phyloP scores from a whole-genome alignment of 2,113 vertebrate species.

The Dolichotis patagonum region DNA sequence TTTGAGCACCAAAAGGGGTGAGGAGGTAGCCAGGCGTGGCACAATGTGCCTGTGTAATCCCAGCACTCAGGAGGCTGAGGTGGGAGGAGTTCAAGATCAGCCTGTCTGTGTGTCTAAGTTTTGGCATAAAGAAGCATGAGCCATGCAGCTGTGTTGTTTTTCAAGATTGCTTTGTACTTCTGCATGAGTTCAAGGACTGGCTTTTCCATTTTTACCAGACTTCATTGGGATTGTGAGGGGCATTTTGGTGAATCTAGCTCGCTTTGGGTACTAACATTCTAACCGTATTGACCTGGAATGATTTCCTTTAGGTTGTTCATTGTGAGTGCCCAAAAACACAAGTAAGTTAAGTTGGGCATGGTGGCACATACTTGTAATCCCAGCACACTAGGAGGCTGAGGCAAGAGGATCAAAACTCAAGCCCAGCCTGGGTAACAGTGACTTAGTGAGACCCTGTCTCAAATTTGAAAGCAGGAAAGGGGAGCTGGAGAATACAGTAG shows the following conservation, averaged over 20 bases:
- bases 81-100: background rate
- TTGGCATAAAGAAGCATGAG: background rate
- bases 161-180: background rate
- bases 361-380: background rate
- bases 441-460: background rate
- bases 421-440: background rate
- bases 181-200: background rate
- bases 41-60: background rate
- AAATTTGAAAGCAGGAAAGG: background rate
- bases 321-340: background rate
- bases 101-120: background rate
- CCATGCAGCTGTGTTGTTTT: background rate
- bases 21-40: background rate
- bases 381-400: background rate
- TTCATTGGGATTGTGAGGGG: background rate
- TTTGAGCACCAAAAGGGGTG: background rate
- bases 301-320: background rate
- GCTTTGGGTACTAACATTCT: background rate
- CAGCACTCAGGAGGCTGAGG: background rate
- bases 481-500: background rate
- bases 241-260: background rate
- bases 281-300: background rate
- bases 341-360: background rate
- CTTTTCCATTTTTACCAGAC: background rate
- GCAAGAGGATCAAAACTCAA: background rate